Conservation (phyloP, 2,888 invertebrate species). For the Lasius fuliginosus region DNA sequence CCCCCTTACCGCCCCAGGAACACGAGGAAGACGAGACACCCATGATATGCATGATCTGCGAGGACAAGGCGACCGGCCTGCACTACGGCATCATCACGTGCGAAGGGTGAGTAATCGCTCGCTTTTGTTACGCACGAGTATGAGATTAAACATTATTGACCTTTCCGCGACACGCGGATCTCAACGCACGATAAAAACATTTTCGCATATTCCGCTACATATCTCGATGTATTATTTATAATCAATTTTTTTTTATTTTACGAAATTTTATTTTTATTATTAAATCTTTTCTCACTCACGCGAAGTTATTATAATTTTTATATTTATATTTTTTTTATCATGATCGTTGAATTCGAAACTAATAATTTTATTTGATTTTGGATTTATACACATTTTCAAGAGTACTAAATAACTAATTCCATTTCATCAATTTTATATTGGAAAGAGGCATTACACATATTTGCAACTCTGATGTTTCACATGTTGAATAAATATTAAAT, state of each 20-base stretch:
- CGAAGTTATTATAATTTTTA: not conserved
- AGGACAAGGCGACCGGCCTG: conserved; percentile 98
- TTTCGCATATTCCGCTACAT: not conserved
- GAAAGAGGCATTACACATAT: not conserved
- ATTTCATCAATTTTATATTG: not conserved
- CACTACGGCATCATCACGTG: conserved; percentile 99
- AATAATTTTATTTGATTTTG: not conserved
- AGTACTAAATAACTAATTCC: not conserved
- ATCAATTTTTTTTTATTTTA: not conserved
- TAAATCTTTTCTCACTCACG: not conserved
- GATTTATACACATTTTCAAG: not conserved
- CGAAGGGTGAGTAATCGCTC: conserved; percentile 91
- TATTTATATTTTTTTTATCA: not conserved
- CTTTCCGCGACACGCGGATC: not conserved
- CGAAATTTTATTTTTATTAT: not conserved
- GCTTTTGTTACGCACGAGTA: no score
- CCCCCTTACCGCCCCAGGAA: conserved; percentile 86
- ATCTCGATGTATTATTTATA: not conserved
- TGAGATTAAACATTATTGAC: not conserved
- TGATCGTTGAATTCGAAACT: not conserved
- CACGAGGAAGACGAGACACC: conserved; percentile 96
- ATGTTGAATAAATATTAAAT: not conserved
- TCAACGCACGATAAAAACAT: not conserved
- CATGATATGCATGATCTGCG: conserved; percentile 99
- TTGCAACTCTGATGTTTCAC: not conserved